Base-by-base conservation (phyloP, 1,140 invertebrate species). In the Cataglyphis hispanica region DNA sequence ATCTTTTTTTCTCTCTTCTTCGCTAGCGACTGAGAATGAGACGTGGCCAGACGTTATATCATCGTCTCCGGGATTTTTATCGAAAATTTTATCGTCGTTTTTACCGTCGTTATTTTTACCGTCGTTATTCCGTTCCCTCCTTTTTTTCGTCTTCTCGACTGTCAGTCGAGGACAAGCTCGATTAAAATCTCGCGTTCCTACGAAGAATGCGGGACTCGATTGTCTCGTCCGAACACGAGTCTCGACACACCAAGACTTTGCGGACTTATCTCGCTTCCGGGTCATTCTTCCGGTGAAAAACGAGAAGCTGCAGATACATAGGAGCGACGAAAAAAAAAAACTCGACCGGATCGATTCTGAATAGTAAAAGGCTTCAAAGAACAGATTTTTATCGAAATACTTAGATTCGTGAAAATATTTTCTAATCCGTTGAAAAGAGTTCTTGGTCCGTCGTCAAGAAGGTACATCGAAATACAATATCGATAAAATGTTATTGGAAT, bases 211-310 rank as follows among this genome's bases (percentile, higher is more conserved):
- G 40, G 37, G 69, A 46, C 16, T 43, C 31, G 31, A 87, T 86
- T 86, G 85, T 87, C 86, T 89, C 81, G 77, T 87, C 87, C 89
- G 89, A 37, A 80, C 81, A 86, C 86, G 86, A 85, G 40, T 67
- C 78, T 25, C 78, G 81, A 43, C 22, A 56, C 74, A 74, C 85
- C 25, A 67, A 86, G 58, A 64, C 66, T 34, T 60, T 76, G 31
- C 34, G 31, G 56, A 81, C 89, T 91, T 85, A 87, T 91, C 90
- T 92, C 85, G 91, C 87, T 92, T 93, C 91, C 43, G 60, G 40
- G 10, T 34, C 46, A 87, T 78, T 75, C 81, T 87, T 90, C 88
- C 66, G 69, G 69, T 40, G 78, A 87, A 85, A 92, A 88, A 89
- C 86, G 86, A 75, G 58, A 72, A n/a, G 50, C n/a, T 25, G 69